phyloP scores from a whole-genome alignment of 2,113 vertebrate species.

The Gnathonemus longibarbis region DNA sequence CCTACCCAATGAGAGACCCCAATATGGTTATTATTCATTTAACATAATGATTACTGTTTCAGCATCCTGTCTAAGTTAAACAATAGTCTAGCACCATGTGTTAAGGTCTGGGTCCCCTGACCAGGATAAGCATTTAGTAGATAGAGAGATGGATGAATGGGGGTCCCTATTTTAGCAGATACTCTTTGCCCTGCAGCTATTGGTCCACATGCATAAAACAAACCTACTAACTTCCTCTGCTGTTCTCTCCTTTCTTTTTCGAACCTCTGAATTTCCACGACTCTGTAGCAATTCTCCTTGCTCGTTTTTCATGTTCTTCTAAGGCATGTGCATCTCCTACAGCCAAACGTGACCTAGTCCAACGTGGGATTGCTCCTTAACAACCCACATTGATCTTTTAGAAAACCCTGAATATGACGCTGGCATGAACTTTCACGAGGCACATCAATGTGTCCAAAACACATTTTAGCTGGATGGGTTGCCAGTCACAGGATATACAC shows the following conservation, averaged over 20 bases:
- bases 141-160: neutral
- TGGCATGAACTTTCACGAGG: neutral
- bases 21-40: neutral
- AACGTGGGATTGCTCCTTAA: neutral
- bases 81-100: neutral
- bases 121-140: neutral
- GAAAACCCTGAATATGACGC: neutral
- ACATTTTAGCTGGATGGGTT: neutral
- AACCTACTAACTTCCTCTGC: neutral
- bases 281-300: neutral
- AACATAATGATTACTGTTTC: neutral
- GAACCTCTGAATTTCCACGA: neutral
- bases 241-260: neutral
- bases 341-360: neutral
- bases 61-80: neutral
- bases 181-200: neutral
- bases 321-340: neutral
- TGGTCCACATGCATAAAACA: neutral
- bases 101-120: neutral
- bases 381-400: neutral
- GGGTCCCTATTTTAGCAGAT: neutral
- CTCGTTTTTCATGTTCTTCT: neutral
- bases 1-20: neutral
- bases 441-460: neutral
- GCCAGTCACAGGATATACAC: neutral